phyloP scores from a whole-genome alignment of 2,888 invertebrate species.

The Drosophila niveifrons region DNA sequence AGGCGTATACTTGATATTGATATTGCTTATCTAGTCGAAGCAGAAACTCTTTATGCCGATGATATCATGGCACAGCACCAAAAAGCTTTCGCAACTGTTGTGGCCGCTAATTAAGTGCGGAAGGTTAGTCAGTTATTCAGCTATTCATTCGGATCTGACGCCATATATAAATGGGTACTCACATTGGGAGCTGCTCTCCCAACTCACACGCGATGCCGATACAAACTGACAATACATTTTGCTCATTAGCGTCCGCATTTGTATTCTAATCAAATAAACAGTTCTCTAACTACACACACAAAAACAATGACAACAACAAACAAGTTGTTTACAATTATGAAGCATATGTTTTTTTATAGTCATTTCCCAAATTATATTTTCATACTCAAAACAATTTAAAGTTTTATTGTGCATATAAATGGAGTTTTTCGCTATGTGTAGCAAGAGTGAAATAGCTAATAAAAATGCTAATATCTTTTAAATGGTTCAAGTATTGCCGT shows the following conservation, averaged over 20 bases:
- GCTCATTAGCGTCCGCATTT: slow-evolving; percentile 44
- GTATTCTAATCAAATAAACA: slow-evolving; percentile 37
- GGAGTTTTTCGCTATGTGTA: neutral
- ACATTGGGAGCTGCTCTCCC: slow-evolving; percentile 17
- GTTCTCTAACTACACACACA: slow-evolving; percentile 7
- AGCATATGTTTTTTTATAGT: neutral
- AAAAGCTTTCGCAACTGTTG: slow-evolving; percentile 46
- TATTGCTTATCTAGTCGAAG: slow-evolving; percentile 43
- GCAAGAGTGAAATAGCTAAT: neutral
- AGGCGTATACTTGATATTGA: slow-evolving; percentile 26
- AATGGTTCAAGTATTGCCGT: neutral
- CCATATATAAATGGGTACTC: slow-evolving; percentile 11
- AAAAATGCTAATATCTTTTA: neutral
- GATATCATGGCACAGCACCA: slow-evolving; percentile 43
- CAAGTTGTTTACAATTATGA: neutral
- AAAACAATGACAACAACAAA: neutral
- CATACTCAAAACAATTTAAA: neutral
- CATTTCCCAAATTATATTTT: neutral
- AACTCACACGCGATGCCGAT: slow-evolving; percentile 10
- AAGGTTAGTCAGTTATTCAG: slow-evolving; percentile 31
- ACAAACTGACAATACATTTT: slow-evolving; percentile 13
- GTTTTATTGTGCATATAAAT: neutral
- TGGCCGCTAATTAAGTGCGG: slow-evolving; percentile 48
- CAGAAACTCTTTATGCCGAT: slow-evolving; percentile 32
- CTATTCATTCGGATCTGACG: slow-evolving; percentile 28